These are phyloP conservation scores for Podarcis lilfordi DNA, from an alignment of 2,797 vertebrate genomes.

Conservation along the genomic window DNA sequence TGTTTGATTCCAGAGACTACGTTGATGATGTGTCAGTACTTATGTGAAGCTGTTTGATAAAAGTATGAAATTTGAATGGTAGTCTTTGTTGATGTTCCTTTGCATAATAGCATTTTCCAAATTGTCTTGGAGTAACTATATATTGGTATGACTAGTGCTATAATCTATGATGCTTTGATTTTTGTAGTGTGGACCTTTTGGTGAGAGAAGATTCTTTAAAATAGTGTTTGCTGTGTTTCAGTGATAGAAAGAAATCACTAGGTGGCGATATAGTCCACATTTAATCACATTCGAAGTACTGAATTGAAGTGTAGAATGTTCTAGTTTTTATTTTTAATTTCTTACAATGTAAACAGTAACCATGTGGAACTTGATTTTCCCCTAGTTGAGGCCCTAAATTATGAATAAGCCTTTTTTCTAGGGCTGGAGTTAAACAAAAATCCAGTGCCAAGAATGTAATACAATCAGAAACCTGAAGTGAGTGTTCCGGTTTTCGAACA, in stretches of 20 bases:
- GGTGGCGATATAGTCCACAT: conserved; percentile 57
- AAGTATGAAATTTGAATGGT: neutral
- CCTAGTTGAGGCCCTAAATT: neutral
- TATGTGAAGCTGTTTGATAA: neutral
- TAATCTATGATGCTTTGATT: neutral
- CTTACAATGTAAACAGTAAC: neutral
- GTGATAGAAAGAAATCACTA: conserved; percentile 44
- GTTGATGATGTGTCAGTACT: neutral
- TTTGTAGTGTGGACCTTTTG: neutral
- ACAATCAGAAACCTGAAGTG: neutral
- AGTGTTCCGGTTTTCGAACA: no score
- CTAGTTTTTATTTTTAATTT: conserved; percentile 9
- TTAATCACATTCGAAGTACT: neutral
- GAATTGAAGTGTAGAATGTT: neutral
- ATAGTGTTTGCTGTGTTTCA: neutral
- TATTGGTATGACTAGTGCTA: neutral
- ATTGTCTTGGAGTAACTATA: neutral
- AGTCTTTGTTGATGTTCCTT: neutral
- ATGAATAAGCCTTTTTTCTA: neutral
- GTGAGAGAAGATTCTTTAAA: neutral
- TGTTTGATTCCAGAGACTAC: neutral
- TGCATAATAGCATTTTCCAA: neutral
- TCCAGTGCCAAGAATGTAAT: no score
- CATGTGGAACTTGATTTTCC: neutral
- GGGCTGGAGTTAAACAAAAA: neutral